Percentiles rank a stretch among this genome's conserved stretches.
Conservation (phyloP, 2,113 vertebrate genomes). For the Stigmatopora nigra region DNA sequence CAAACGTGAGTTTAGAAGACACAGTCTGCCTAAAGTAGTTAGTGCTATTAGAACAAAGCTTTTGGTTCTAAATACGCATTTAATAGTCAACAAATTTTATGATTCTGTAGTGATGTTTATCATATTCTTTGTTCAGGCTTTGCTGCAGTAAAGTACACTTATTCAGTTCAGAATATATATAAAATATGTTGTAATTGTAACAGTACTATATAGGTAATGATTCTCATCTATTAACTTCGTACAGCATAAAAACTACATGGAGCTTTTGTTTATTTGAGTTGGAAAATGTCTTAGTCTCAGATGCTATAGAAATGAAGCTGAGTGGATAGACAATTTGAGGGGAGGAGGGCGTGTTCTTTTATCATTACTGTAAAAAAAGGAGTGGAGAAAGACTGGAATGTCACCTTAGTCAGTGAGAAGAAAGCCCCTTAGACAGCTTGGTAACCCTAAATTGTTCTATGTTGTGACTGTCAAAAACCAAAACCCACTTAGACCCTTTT, state of each 20-base stretch:
- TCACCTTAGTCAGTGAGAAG: background rate
- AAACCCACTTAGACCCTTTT: background rate
- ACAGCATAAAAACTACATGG: no score
- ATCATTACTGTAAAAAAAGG: no score
- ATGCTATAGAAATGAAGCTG: background rate
- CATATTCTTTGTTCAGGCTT: background rate
- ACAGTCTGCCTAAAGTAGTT: background rate
- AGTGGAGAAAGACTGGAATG: background rate
- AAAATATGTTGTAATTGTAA: no score
- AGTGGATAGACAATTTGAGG: background rate
- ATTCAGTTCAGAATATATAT: no score
- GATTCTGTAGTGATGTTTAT: background rate
- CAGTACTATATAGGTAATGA: no score
- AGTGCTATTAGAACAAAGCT: slow-evolving; percentile 42
- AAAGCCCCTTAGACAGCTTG: background rate
- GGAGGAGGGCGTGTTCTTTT: no score
- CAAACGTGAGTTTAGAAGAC: slow-evolving; percentile 12
- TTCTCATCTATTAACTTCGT: no score
- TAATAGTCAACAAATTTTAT: background rate
- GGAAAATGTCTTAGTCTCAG: no score
- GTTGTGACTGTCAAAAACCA: background rate
- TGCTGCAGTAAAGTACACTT: no score
- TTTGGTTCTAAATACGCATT: slow-evolving; percentile 24
- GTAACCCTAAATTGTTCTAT: background rate
- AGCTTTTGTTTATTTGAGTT: no score